Evolutionary conservation across 2,113 vertebrate species (phyloP).

Genomic region (Brienomyrus brachyistius): DNA sequence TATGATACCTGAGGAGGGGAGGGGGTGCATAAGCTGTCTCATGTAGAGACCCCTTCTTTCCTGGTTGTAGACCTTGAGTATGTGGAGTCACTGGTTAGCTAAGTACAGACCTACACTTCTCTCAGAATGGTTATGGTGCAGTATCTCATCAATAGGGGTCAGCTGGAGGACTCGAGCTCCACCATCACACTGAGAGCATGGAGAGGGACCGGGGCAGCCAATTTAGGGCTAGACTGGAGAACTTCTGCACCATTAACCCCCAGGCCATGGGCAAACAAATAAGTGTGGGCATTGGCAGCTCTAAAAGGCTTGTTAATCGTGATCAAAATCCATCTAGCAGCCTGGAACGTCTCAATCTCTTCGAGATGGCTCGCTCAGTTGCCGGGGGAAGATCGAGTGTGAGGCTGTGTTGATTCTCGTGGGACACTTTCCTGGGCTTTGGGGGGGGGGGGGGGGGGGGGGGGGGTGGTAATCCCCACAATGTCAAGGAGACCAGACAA

Average conservation of each 20-base stretch:
- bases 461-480: not conserved
- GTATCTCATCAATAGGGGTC: not conserved
- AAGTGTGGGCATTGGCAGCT: not conserved
- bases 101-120: not conserved
- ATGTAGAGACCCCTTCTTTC: not conserved
- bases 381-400: not conserved
- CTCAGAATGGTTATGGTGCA: not conserved
- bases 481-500: not conserved
- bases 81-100: not conserved
- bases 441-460: not conserved
- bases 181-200: not conserved
- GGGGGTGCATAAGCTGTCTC: too few species aligned
- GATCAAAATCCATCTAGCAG: not conserved
- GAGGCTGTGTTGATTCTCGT: not conserved
- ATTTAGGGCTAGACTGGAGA: not conserved
- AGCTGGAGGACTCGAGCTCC: not conserved
- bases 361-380: not conserved
- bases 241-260: constrained; percentile 10
- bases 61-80: not conserved
- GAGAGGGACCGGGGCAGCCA: not conserved
- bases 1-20: not conserved
- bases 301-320: constrained; percentile 1
- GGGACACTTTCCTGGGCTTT: not conserved
- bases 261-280: not conserved
- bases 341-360: not conserved